These are phyloP conservation scores for Eutolmus rufibarbis DNA, from an alignment of 2,888 invertebrate genomes.

Conservation along the genomic window DNA sequence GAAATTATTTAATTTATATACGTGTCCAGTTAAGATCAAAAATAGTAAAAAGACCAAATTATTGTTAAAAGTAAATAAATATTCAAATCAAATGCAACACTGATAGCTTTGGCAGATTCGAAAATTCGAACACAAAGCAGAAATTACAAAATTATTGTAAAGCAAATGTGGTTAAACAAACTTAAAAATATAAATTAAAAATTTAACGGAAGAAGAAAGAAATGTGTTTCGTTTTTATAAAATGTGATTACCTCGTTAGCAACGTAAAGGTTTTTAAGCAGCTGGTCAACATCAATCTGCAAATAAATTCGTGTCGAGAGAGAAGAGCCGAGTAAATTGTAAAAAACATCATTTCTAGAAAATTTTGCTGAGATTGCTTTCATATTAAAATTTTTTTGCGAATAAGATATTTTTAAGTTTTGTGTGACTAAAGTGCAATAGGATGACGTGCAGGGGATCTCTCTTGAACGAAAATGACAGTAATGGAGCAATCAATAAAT, in stretches of 20 bases:
- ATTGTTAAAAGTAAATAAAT: background rate
- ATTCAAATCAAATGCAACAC: background rate
- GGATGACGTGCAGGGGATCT: background rate
- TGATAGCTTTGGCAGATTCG: conserved; percentile 18
- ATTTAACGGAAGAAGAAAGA: background rate
- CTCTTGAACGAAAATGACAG: conserved; percentile 42
- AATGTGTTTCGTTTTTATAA: conserved; percentile 10
- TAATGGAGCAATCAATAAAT: conserved; percentile 27
- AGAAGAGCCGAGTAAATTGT: conserved; percentile 51
- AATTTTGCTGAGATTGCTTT: conserved; percentile 10
- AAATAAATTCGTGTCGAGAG: conserved; percentile 52
- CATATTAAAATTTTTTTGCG: background rate
- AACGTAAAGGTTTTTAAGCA: conserved; percentile 66
- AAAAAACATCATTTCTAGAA: conserved; percentile 48
- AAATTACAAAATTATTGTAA: background rate
- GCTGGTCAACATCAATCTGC: conserved; percentile 65
- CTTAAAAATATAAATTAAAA: conserved; percentile 18
- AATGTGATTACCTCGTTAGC: conserved; percentile 63
- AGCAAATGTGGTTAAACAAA: background rate
- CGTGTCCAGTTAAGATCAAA: background rate
- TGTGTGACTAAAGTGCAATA: background rate
- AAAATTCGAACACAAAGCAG: background rate
- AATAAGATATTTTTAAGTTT: background rate
- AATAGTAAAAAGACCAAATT: conserved; percentile 38
- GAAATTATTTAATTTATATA: background rate